Conservation (phyloP, 1,140 invertebrate species). For the Meteorus sp. region DNA sequence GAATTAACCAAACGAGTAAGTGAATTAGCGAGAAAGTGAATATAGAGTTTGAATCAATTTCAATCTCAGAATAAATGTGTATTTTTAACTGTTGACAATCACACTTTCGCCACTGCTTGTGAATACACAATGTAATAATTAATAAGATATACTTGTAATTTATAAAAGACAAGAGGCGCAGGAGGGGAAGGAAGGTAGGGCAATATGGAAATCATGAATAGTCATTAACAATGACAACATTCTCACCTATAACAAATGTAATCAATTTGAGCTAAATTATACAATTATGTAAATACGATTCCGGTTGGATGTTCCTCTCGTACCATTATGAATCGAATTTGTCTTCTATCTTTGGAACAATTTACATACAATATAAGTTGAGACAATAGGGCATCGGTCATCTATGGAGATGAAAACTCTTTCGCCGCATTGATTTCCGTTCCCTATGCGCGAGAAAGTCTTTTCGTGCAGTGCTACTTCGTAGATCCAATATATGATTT, state of each 20-base stretch:
- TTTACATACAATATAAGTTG: conserved; percentile 17
- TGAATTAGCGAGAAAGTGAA: conserved; percentile 21
- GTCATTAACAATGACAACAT: too few relatives aligned
- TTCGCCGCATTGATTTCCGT: conserved; percentile 64
- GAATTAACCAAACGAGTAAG: conserved; percentile 31
- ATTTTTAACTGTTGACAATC: conserved; percentile 9
- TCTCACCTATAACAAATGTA: too few relatives aligned
- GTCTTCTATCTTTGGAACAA: conserved; percentile 27
- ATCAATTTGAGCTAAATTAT: too few relatives aligned
- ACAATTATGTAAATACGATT: too few relatives aligned
- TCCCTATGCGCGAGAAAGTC: conserved; percentile 71
- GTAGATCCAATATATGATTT: conserved; percentile 82
- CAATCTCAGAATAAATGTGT: too few relatives aligned
- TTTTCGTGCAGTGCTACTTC: conserved; percentile 74
- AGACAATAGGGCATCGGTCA: conserved; percentile 46
- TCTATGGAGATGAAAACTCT: conserved; percentile 61
- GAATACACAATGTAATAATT: too few relatives aligned
- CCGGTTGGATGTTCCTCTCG: too few relatives aligned
- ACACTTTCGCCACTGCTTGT: neutral
- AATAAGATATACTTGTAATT: neutral
- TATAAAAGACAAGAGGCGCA: too few relatives aligned
- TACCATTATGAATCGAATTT: conserved; percentile 24
- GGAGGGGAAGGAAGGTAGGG: too few relatives aligned
- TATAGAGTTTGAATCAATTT: too few relatives aligned
- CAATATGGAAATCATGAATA: too few relatives aligned